These are phyloP conservation scores for Lathronympha strigana DNA, from an alignment of 2,888 invertebrate genomes.

Conservation along the genomic window DNA sequence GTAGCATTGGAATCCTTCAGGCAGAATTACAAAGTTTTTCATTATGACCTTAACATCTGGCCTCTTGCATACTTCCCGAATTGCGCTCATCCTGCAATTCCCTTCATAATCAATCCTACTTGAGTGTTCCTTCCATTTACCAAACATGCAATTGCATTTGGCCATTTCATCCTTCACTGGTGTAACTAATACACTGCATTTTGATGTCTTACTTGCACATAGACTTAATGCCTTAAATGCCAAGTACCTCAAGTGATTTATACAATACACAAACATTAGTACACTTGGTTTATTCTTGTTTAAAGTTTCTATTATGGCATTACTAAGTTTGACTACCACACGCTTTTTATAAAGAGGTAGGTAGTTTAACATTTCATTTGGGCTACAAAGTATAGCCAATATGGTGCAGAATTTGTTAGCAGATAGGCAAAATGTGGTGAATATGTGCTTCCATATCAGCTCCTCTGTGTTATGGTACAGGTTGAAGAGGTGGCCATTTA, in stretches of 20 bases:
- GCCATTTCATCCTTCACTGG: constrained; percentile 63
- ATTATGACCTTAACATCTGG: constrained; percentile 64
- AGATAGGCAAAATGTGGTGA: constrained; percentile 73
- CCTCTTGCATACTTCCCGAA: constrained; percentile 67
- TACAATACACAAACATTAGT: constrained; percentile 68
- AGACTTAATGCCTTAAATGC: constrained; percentile 72
- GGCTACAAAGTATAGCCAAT: constrained; percentile 65
- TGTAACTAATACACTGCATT: constrained; percentile 66
- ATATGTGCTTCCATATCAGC: constrained; percentile 71
- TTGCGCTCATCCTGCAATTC: constrained; percentile 52
- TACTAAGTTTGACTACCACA: constrained; percentile 73
- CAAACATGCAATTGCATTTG: constrained; percentile 74
- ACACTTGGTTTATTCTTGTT: constrained; percentile 59
- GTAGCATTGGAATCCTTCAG: constrained; percentile 68
- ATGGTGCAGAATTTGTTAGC: constrained; percentile 80
- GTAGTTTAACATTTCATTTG: constrained; percentile 60
- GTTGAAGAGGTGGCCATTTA: constrained; percentile 75
- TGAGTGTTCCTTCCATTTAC: constrained; percentile 73
- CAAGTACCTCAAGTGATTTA: constrained; percentile 76
- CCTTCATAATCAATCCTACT: constrained; percentile 66
- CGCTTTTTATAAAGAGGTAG: constrained; percentile 68
- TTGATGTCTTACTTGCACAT: constrained; percentile 69
- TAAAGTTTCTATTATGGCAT: constrained; percentile 67
- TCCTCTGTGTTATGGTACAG: constrained; percentile 67
- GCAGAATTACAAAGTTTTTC: constrained; percentile 62